A percentile compares a stretch with the other conserved stretches of the same genome.
Evolutionary conservation across 1,140 invertebrate species (phyloP).

Genomic region (Eupristina koningsbergeri): DNA sequence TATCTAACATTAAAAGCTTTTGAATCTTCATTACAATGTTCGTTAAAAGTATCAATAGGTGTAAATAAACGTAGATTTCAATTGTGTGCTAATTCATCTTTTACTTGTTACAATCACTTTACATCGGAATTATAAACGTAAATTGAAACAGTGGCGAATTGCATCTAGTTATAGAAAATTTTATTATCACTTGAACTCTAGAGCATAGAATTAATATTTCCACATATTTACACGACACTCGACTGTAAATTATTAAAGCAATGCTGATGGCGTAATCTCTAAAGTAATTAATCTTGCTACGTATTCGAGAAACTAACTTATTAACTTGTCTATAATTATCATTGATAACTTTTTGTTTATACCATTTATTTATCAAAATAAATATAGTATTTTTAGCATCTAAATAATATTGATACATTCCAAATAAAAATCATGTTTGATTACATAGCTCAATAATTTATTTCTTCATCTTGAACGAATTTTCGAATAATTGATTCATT

Average conservation of each 20-base stretch:
- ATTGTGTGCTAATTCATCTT: neutral
- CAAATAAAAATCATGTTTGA: neutral
- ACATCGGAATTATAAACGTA: neutral
- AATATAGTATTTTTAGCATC: neutral
- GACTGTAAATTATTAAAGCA: slow-evolving; percentile 8
- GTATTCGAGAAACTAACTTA: neutral
- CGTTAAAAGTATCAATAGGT: too few species aligned
- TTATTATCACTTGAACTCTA: slow-evolving; percentile 14
- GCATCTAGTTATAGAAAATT: slow-evolving; percentile 9
- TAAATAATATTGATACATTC: neutral
- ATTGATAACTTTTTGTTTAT: neutral
- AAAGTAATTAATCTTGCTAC: slow-evolving; percentile 5
- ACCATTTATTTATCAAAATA: neutral
- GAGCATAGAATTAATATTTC: slow-evolving; percentile 24
- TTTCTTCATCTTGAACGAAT: too few species aligned
- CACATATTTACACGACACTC: neutral
- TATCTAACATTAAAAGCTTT: too few species aligned
- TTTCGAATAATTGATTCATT: too few species aligned
- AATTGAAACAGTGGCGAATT: neutral
- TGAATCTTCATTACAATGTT: too few species aligned
- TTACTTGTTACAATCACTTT: neutral
- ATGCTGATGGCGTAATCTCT: neutral
- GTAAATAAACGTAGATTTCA: neutral
- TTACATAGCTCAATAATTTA: neutral
- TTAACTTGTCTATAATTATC: slow-evolving; percentile 14